Conservation (phyloP, 2,888 invertebrate genomes). For the Cyaniris semiargus region DNA sequence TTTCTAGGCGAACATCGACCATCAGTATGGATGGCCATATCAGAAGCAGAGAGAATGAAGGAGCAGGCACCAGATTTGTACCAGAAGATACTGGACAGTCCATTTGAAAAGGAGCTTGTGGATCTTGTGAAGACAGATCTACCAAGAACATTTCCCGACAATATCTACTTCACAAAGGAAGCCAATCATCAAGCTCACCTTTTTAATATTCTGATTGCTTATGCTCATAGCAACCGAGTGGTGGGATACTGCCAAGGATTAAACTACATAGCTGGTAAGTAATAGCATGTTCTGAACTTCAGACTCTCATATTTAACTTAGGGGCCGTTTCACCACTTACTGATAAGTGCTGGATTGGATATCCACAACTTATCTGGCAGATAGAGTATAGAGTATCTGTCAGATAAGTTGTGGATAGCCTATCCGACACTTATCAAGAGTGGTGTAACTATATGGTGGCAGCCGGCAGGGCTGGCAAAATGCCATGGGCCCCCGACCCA, state of each 20-base stretch:
- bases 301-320: too few relatives aligned
- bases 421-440: too few relatives aligned
- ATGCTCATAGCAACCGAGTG: conserved; percentile 91
- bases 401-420: too few relatives aligned
- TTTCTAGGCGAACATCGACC: conserved; percentile 79
- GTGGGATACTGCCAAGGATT: conserved; percentile 97
- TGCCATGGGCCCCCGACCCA: too few relatives aligned
- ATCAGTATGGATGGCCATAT: conserved; percentile 92
- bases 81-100: conserved; percentile 83
- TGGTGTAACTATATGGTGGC: too few relatives aligned
- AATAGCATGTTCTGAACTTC: not conserved
- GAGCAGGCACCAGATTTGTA: conserved; percentile 84
- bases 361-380: too few relatives aligned
- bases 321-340: too few relatives aligned
- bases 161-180: conserved; percentile 92
- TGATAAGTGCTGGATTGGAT: too few relatives aligned
- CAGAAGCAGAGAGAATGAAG: conserved; percentile 87
- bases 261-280: conserved; percentile 91
- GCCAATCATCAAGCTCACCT: conserved; percentile 88
- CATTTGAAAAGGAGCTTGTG: conserved; percentile 85
- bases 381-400: too few relatives aligned
- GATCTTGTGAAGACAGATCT: conserved; percentile 94
- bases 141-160: conserved; percentile 96
- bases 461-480: too few relatives aligned
- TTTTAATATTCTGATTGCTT: conserved; percentile 92